These are phyloP conservation scores for Panopea generosa DNA, from an alignment of 2,888 invertebrate species.

Conservation along the genomic window DNA sequence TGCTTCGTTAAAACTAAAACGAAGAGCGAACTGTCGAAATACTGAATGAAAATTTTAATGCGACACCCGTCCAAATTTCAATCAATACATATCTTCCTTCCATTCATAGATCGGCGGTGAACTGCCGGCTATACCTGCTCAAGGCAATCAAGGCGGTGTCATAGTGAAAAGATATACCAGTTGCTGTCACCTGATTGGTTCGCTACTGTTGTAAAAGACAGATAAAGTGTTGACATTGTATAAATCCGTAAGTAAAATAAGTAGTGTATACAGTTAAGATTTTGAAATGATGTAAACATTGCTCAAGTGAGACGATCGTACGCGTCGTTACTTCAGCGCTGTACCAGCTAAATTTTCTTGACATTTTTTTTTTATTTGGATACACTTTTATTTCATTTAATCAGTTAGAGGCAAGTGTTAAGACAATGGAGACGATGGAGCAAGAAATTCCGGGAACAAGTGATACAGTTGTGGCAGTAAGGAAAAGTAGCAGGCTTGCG, in stretches of 20 bases:
- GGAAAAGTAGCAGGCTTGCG: too few species aligned
- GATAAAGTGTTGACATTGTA: slow-evolving; percentile 28
- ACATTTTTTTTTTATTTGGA: too few species aligned
- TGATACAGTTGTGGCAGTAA: too few species aligned
- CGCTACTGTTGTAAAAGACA: slow-evolving; percentile 12
- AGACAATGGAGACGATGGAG: too few species aligned
- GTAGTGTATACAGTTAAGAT: slow-evolving; percentile 18
- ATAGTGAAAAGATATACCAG: slow-evolving; percentile 6
- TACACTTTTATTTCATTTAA: too few species aligned
- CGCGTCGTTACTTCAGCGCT: too few species aligned
- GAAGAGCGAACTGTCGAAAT: background rate
- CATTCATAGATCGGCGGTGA: background rate
- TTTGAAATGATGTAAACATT: slow-evolving; percentile 46
- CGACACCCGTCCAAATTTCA: background rate
- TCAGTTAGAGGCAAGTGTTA: too few species aligned
- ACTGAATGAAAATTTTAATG: background rate
- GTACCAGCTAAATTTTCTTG: too few species aligned
- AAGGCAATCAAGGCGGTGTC: slow-evolving; percentile 16
- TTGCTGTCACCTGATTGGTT: slow-evolving; percentile 20
- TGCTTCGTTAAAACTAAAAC: background rate
- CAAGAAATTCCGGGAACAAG: too few species aligned
- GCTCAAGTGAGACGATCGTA: slow-evolving; percentile 23
- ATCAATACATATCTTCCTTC: background rate
- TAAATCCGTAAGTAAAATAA: slow-evolving; percentile 40
- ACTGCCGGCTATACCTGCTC: background rate